Evolutionary conservation across 2,888 invertebrate genomes (phyloP).

Genomic region (Nomada ruficornis): DNA sequence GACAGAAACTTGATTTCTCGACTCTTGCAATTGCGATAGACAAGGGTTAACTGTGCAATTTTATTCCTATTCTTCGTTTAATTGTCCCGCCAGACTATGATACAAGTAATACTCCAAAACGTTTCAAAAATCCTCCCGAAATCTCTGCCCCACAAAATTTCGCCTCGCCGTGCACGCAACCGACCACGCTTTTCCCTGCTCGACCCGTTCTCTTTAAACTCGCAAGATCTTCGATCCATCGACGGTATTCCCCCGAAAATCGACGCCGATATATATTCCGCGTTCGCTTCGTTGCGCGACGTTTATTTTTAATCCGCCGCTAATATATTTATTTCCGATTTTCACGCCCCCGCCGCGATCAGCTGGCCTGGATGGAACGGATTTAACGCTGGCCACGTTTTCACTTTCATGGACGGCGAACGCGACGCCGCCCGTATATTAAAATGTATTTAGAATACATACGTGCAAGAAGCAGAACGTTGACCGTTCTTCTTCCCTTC

Average conservation of each 20-base stretch:
- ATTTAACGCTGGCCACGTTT: conserved; percentile 22
- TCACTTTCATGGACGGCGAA: conserved; percentile 38
- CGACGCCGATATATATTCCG: neutral
- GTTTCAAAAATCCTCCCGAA: neutral
- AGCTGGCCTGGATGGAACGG: conserved; percentile 35
- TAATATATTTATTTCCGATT: conserved; percentile 34
- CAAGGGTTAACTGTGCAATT: too few species aligned
- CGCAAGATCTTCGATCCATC: neutral
- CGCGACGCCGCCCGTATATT: conserved; percentile 43
- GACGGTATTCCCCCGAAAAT: neutral
- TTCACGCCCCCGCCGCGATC: conserved; percentile 18
- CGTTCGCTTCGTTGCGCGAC: neutral
- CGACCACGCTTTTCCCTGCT: neutral
- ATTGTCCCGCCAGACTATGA: too few species aligned
- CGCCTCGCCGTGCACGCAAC: neutral
- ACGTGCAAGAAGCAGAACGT: conserved; percentile 60
- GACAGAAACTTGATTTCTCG: too few species aligned
- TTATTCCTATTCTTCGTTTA: too few species aligned
- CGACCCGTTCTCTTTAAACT: neutral
- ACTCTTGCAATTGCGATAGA: too few species aligned
- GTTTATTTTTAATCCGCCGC: conserved; percentile 41
- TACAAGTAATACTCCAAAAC: too few species aligned
- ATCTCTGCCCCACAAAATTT: neutral
- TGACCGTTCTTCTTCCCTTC: conserved; percentile 56
- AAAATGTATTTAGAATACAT: conserved; percentile 66